Conservation (phyloP, 1,140 invertebrate genomes). For the Thaumetopoea pityocampa region DNA sequence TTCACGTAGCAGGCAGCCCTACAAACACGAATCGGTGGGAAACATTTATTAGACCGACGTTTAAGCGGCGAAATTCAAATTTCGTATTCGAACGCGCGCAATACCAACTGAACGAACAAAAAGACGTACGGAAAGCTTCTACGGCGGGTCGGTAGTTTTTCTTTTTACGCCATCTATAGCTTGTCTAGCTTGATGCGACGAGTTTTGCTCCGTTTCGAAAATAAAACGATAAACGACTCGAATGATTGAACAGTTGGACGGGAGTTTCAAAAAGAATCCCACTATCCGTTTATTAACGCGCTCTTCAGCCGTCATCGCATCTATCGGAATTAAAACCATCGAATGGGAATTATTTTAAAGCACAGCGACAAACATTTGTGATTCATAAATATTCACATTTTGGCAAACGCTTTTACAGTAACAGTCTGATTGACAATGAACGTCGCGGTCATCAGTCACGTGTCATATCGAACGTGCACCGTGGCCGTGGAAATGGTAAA, state of each 20-base stretch:
- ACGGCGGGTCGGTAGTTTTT: constrained; percentile 44
- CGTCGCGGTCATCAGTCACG: constrained; percentile 58
- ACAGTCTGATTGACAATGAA: constrained; percentile 57
- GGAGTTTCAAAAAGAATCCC: constrained; percentile 58
- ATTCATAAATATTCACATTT: constrained; percentile 66
- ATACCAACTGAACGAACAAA: constrained; percentile 59
- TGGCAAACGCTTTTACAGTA: constrained; percentile 56
- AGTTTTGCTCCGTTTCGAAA: constrained; percentile 51
- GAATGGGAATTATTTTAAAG: constrained; percentile 56
- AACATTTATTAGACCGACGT: constrained; percentile 58
- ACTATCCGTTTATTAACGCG: constrained; percentile 42
- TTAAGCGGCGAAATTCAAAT: constrained; percentile 32
- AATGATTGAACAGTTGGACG: constrained; percentile 66
- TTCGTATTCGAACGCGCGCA: constrained; percentile 39
- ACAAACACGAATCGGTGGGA: constrained; percentile 44
- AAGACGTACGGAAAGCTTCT: constrained; percentile 63
- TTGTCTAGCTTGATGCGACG: constrained; percentile 59
- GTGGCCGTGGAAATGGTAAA: constrained; percentile 45
- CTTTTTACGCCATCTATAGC: constrained; percentile 63
- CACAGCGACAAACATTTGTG: constrained; percentile 42
- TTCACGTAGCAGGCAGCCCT: constrained; percentile 1
- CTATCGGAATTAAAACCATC: constrained; percentile 54
- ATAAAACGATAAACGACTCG: constrained; percentile 72
- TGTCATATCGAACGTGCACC: constrained; percentile 46
- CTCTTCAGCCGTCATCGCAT: constrained; percentile 32